A percentile compares a stretch with the other conserved stretches of the same genome.
Conservation (phyloP, 92 coral and sea anemone species). For the Umimayanthus chanpuru region DNA sequence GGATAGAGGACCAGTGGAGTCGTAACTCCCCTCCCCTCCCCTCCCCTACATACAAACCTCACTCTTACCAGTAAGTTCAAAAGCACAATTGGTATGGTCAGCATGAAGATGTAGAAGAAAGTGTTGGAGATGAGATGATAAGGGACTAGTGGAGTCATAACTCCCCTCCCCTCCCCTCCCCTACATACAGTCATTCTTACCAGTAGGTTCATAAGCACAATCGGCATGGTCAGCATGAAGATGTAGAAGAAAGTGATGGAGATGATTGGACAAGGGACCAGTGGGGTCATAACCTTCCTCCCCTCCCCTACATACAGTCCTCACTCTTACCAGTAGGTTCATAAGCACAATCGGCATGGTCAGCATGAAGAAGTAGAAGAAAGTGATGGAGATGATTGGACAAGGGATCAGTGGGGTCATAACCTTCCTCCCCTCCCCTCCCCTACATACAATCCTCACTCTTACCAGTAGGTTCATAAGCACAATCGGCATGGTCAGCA, state of each 20-base stretch:
- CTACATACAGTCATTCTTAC: constrained; percentile 41
- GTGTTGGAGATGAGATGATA: no score
- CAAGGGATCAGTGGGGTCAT: constrained; percentile 12
- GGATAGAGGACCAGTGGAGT: no score
- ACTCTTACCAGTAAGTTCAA: constrained; percentile 35
- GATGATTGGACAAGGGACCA: constrained; percentile 48
- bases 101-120: constrained; percentile 13
- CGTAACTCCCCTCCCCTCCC: no score
- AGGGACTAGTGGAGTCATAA: no score
- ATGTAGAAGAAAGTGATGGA: no score
- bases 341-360: constrained; percentile 63
- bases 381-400: constrained; percentile 3
- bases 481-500: constrained; percentile 70
- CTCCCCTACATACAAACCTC: no score
- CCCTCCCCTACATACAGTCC: no score
- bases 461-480: constrained; percentile 84
- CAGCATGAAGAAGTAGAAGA: background rate
- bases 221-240: constrained; percentile 60
- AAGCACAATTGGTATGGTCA: constrained; percentile 30
- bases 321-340: no score
- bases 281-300: constrained; percentile 29
- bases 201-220: constrained; percentile 79
- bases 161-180: no score
- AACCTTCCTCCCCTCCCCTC: background rate
- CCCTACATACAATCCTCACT: background rate